Base-by-base conservation (phyloP, 2,797 vertebrate genomes). In the Sebastiscus albofasciatus region DNA sequence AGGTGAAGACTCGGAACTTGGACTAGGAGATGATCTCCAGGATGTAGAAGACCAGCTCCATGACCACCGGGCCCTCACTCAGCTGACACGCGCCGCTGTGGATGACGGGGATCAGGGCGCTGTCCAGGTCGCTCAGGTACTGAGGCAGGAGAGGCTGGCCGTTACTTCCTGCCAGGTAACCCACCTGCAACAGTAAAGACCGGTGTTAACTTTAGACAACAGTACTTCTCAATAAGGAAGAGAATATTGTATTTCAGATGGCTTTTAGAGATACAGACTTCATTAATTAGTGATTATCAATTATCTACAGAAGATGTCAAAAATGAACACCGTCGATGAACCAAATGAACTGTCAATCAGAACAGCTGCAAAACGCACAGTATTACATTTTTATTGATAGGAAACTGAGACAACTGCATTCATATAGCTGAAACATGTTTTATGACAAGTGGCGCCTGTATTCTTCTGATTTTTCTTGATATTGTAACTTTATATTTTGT, bases 21-120 rank as follows among this genome's bases (percentile, higher is more conserved):
- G 36, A 42, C 94, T 98, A 99, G 65, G 97, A 97, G 95, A 99
- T 98, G 95, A 98, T 98, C 93, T 99, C 98, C 94, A 99, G 96
- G 93, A 99, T 99, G 96, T 99, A 99, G 96, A 99, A 99, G 94
- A 99, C 95, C 92, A 99, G 97, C 95, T 99, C 98, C 97, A 99
- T 98, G 89, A 98, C 96, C 61, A 99, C 92, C 0, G 98, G 97
- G 72, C 98, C 98, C 90, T 99, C 98, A 27, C 96, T 99, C 86
- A 99, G 94, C 96, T 98, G 98, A 90, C 98, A 99, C 14, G 97
- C 97, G 83, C 98, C 98, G 52, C 97, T 94, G 86, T 99, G 99
- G 94, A 99, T 99, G 94, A 99, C 96, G 2, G 99, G 99, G 88
- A 99, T 99, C 94, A 99, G 96, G 78, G 98, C 97, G 90, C 97